phyloP scores from a whole-genome alignment of 2,888 invertebrate genomes.

The Cabera pusaria region DNA sequence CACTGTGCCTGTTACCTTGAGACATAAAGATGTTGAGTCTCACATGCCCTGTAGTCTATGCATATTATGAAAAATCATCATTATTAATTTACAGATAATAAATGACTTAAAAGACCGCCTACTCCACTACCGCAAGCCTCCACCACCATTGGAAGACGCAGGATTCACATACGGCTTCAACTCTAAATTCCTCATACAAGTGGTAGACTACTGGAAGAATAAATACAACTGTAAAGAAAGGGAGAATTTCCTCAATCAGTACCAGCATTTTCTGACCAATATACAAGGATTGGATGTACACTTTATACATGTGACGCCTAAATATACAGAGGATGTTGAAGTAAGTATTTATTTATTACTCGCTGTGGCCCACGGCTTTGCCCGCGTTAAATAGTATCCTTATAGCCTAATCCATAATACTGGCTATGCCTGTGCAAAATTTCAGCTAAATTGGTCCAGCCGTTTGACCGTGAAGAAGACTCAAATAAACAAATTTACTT shows the following conservation, averaged over 20 bases:
- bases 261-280: slow-evolving; percentile 89
- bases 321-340: slow-evolving; percentile 43
- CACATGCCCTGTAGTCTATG: no score
- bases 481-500: no score
- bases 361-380: no score
- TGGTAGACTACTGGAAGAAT: slow-evolving; percentile 91
- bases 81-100: slow-evolving; percentile 69
- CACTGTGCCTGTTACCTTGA: no score
- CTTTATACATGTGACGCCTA: slow-evolving; percentile 87
- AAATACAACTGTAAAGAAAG: slow-evolving; percentile 86
- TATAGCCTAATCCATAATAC: no score
- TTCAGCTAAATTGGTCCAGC: no score
- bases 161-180: slow-evolving; percentile 94
- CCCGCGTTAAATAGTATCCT: no score
- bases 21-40: no score
- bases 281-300: slow-evolving; percentile 90
- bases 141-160: slow-evolving; percentile 85
- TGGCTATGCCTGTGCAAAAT: no score
- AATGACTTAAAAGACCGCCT: slow-evolving; percentile 82
- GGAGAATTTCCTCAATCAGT: slow-evolving; percentile 88
- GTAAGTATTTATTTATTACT: slow-evolving; percentile 45
- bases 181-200: slow-evolving; percentile 84
- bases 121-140: slow-evolving; percentile 64
- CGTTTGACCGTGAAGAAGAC: no score
- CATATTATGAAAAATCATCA: no score